phyloP scores from a whole-genome alignment of 2,888 invertebrate species.

The Cryptocephalus moraei region DNA sequence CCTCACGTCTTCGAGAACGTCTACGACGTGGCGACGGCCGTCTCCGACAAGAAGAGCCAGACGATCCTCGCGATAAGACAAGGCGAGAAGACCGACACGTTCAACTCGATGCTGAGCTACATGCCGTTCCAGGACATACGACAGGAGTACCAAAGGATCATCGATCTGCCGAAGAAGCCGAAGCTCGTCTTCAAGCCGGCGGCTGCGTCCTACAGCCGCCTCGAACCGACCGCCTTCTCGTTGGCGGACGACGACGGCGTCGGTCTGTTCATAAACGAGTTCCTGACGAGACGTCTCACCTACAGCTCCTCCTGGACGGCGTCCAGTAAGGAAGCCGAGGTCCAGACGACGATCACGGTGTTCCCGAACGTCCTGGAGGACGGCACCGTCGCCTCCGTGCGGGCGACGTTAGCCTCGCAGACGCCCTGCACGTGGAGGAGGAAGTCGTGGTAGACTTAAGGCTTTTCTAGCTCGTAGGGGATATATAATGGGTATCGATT shows the following conservation, averaged over 20 bases:
- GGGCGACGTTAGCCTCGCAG: slow-evolving; percentile 2
- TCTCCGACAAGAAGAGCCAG: slow-evolving; percentile 14
- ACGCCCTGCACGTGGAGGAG: neutral
- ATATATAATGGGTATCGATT: too few relatives aligned
- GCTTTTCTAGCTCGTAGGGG: neutral
- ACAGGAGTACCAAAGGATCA: slow-evolving; percentile 12
- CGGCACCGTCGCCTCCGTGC: slow-evolving; percentile 11
- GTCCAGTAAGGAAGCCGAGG: slow-evolving; percentile 6
- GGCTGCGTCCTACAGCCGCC: neutral
- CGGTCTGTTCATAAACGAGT: slow-evolving; percentile 13
- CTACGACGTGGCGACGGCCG: slow-evolving; percentile 8
- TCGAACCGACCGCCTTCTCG: too few relatives aligned
- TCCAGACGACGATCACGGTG: slow-evolving; percentile 17
- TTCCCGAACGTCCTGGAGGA: slow-evolving; percentile 16
- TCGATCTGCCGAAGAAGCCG: slow-evolving; percentile 17
- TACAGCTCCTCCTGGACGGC: slow-evolving; percentile 1
- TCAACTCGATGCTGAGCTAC: slow-evolving; percentile 18
- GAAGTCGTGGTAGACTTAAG: neutral
- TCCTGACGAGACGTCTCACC: slow-evolving; percentile 9
- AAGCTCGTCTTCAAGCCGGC: slow-evolving; percentile 12
- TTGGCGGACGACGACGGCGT: slow-evolving; percentile 20
- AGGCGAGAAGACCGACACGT: slow-evolving; percentile 8
- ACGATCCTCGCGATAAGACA: slow-evolving; percentile 12
- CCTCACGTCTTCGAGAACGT: slow-evolving; percentile 14
- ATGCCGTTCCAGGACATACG: slow-evolving; percentile 21